Base-by-base conservation (phyloP, 2,888 invertebrate species). In the Nudaria mundana region DNA sequence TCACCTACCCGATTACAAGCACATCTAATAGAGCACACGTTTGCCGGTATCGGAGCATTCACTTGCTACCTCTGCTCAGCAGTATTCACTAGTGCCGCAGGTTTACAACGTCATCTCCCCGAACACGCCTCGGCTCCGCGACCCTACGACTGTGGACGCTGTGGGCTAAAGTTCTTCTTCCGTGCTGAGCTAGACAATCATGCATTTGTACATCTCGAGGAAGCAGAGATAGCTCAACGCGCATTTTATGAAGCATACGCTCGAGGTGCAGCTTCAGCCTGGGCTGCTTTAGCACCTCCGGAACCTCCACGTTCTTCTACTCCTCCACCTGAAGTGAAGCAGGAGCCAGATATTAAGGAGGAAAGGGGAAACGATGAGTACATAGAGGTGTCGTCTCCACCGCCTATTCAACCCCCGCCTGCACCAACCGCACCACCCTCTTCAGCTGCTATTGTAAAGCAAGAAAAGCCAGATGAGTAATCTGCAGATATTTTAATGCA, bases 1-100 rank as follows among this genome's bases (percentile, higher is more conserved):
- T 94, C 95, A 1, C 93, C 95, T 0, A 91, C 94, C 23, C 93
- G 96, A 46, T 90, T 98, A 1, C 97, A 78, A 44, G 77, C 79
- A 0, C 97, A 97, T 71, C 89, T 97, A 41, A 97, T 98, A 44
- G 97, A 98, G 64, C 98, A 98, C 76, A 97, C 96, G 0, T 98
- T 97, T 69, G 95, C 95, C 15, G 96, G 96, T 3, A 95, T 95
- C 61, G 93, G 94, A 22, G 93, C 94, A 5, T 96, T 94, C 71
- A 93, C 94, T 3, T 98, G 98, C 76, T 96, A 96, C 75, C 91
- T 97, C 50, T 98, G 98, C 78, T 94, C 95, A 5, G 92, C 95
- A 0, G 93, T 95, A 0, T 97, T 97, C 75, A 95, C 95, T 0
- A 93, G 93, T n/a, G 94, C 97, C 0, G 90, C 91, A 0, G 95